Percentiles rank a stretch among this genome's conserved stretches.
phyloP scores from a whole-genome alignment of 2,888 invertebrate species.

The Calephelis perditalis region DNA sequence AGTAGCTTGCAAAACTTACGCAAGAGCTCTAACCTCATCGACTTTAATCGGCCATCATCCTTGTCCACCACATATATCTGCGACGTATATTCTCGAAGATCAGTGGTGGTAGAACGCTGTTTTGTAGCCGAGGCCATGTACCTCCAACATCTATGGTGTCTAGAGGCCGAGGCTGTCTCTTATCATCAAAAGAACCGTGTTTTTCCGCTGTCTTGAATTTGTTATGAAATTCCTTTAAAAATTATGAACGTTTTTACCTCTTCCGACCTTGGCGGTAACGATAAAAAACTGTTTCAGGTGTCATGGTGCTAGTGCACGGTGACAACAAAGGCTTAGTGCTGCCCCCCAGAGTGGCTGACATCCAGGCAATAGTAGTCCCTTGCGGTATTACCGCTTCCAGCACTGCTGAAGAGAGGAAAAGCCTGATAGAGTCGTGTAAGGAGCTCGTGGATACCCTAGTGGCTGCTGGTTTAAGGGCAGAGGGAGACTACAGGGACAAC shows the following conservation, averaged over 20 bases:
- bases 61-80: no score
- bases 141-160: no score
- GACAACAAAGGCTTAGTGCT: conserved; percentile 97
- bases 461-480: conserved; percentile 83
- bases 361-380: conserved; percentile 94
- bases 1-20: no score
- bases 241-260: background rate
- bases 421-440: conserved; percentile 83
- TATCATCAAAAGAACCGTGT: no score
- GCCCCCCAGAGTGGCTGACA: conserved; percentile 93
- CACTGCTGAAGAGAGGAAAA: conserved; percentile 82
- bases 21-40: no score
- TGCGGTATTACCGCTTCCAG: conserved; percentile 95
- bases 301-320: conserved; percentile 95
- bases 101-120: no score
- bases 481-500: conserved; percentile 94
- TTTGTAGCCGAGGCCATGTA: no score
- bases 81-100: no score
- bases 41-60: no score
- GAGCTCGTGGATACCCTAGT: conserved; percentile 81
- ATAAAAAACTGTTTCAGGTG: conserved; percentile 68
- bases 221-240: background rate
- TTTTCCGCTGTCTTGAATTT: no score
- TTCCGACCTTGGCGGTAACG: no score
- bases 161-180: no score